Evolutionary conservation across 2,113 vertebrate species (phyloP), one percentile per base, ranked within the genome.

Genomic region (Zingel zingel): DNA sequence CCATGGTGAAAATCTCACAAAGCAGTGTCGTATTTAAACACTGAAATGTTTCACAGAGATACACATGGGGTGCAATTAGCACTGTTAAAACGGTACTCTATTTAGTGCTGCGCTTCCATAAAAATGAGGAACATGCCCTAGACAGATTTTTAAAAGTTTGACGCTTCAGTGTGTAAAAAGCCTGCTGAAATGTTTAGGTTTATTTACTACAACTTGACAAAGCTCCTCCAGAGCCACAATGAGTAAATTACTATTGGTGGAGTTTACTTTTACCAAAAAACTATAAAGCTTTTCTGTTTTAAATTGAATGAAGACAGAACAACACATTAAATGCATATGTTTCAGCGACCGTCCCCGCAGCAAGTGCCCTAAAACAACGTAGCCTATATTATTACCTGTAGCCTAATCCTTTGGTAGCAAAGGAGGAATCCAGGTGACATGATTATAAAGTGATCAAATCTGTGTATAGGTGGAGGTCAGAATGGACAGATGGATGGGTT

Each of bases 1-100:
- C 18, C 19, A 48, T 77, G 36, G n/a, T 27, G 23, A 65, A 77
- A 74, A 64, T 54, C 23, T 70, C 19, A n/a, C 15, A 67, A 65
- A 72, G 25, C 64, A 62, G 33, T 6, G 25, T 59, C 0, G 3
- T 47, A 16, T 54, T 36, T 11, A 45, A 75, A 67, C 27, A 9
- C 15, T 57, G 6, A 81, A 72, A 74, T 15, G 4, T 71, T 51
- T 57, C 5, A 59, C 27, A 50, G 4, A 76, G 2, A 18, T 67
- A 61, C 43, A n/a, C 1, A 65, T 3, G 1, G 53, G 45, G 6
- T 18, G 19, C 62, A 53, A 67, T 39, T 30, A 39, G 19, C 10
- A 33, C 33, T 33, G 33, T 33, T 33, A 33, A 33, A 33, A 6
- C 33, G 33, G 6, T 33, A 33, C 33, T 33, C 21, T 9, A 47